Evolutionary conservation across 2,888 invertebrate genomes (phyloP), one percentile per base, ranked within the genome.

Genomic region (Ectemnius continuus): DNA sequence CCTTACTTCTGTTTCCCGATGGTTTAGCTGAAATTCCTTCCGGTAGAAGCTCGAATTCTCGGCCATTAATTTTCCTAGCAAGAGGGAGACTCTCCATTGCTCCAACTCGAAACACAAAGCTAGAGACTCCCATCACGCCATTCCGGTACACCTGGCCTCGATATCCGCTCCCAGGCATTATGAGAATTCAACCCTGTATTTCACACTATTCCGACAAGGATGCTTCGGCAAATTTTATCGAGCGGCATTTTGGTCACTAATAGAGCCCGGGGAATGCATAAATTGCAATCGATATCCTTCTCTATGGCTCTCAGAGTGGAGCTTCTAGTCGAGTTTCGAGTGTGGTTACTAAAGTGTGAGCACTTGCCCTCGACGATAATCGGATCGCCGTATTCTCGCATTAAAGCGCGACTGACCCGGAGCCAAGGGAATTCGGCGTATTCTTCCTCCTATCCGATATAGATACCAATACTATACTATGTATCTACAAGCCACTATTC

Each of bases 21-120:
- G 69, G 71, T 73, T 79, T 78, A 79, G 61, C 70, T 62, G 65
- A 70, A 78, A 82, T 80, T 80, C 82, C 82, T 82, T 82, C 75
- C 80, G 82, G 78, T 84, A 81, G 79, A 82, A 81, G 74, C 81
- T 84, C 82, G 80, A 83, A 85, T 84, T 80, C 83, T 73, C 81
- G 63, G 75, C 80, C 82, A 83, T 84, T 84, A 84, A 78, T 84
- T 78, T 71, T 72, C 75, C 14, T 66, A 67, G 46, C 57, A 65
- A 67, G 68, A 67, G 77, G n/a, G n/a, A 69, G 75, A 62, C 66
- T 56, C 36, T 36, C 36, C 11, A 36, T 11, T 36, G 36, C 36
- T 36, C 36, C 8, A 36, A 66, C 60, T 76, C 67, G 72, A 28
- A 57, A 73, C 68, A 61, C 74, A 67, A 69, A 62, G 64, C 76